phyloP scores from a whole-genome alignment of 2,113 vertebrate genomes.

The Salminus brasiliensis region DNA sequence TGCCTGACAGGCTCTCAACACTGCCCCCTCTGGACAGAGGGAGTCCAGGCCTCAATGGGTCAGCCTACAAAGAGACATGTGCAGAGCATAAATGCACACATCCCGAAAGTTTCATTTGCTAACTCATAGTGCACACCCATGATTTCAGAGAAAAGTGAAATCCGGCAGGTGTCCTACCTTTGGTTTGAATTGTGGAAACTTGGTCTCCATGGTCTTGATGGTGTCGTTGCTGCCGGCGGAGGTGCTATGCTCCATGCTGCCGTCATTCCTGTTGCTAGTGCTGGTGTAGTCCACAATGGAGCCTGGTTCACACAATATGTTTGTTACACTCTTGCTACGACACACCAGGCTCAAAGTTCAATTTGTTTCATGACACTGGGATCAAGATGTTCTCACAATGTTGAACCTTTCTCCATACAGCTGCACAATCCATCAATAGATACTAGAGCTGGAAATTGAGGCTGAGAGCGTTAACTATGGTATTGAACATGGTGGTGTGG shows the following conservation, averaged over 20 bases:
- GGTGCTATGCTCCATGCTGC: constrained; percentile 86
- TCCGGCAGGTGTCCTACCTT: constrained; percentile 63
- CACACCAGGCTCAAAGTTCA: too few species aligned
- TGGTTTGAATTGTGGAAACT: constrained; percentile 86
- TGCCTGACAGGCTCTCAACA: constrained; percentile 87
- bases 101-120: not conserved
- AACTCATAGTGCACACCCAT: not conserved
- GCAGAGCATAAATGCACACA: not conserved
- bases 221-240: constrained; percentile 95
- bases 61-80: constrained; percentile 72
- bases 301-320: constrained; percentile 68
- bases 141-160: not conserved
- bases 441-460: too few species aligned
- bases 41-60: constrained; percentile 84
- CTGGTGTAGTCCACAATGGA: constrained; percentile 90
- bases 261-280: constrained; percentile 93
- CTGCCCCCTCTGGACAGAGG: constrained; percentile 94
- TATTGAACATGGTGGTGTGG: too few species aligned
- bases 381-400: too few species aligned
- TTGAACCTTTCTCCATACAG: too few species aligned
- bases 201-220: constrained; percentile 92
- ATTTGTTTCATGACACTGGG: too few species aligned
- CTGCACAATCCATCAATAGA: too few species aligned
- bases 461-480: too few species aligned
- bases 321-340: not conserved